Percentiles rank a stretch among this genome's conserved stretches.
These are phyloP conservation scores for Megaceryle alcyon DNA, from an alignment of 2,797 vertebrate species.

Conservation along the genomic window DNA sequence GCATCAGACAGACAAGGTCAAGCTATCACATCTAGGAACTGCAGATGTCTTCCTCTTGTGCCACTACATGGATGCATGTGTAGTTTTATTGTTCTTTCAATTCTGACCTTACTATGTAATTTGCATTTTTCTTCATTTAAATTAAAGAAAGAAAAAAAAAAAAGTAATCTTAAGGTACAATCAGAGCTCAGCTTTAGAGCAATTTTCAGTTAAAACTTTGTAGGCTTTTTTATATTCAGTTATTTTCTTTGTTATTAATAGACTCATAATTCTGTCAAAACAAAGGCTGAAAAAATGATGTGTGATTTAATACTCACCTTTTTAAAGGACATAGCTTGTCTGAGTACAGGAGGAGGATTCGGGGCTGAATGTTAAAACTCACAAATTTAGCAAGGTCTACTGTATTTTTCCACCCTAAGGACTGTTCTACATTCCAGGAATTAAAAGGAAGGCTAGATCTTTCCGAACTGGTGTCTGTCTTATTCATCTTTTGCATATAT, in stretches of 20 bases:
- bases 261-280: conserved; percentile 52
- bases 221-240: neutral
- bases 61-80: accelerated
- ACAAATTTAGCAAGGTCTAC: neutral
- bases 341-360: neutral
- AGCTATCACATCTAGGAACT: neutral
- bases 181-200: neutral
- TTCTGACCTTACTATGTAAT: neutral
- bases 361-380: neutral
- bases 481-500: neutral
- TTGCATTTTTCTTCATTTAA: neutral
- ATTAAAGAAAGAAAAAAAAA: neutral
- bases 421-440: neutral
- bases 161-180: neutral
- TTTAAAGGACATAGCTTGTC: conserved; percentile 14
- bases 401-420: neutral
- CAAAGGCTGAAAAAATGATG: neutral
- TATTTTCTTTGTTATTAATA: conserved; percentile 34
- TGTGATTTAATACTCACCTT: conserved; percentile 42
- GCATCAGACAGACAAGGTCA: neutral
- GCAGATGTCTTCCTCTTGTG: neutral
- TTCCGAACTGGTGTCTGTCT: neutral
- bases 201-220: neutral
- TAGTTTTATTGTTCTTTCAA: neutral
- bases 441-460: neutral